Conservation (phyloP, 2,113 vertebrate species). For the Nannobrachium achirus region DNA sequence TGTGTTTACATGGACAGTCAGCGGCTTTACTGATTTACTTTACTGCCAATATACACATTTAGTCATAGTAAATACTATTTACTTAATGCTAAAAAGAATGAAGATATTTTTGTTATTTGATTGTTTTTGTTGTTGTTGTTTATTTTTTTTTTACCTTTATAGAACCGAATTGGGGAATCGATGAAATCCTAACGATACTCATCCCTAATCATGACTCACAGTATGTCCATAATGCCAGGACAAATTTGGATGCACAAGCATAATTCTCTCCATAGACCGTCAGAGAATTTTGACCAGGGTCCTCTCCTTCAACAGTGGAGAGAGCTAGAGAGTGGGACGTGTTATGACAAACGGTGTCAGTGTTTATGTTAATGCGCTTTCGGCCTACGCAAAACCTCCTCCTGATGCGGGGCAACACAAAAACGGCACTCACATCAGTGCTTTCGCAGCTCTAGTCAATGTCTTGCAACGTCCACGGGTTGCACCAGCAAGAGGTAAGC, state of each 20-base stretch:
- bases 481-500: constrained; percentile 39
- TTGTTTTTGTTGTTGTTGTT: too few species aligned
- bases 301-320: constrained; percentile 59
- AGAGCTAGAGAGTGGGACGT: constrained; percentile 13
- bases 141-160: too few species aligned
- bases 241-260: neutral
- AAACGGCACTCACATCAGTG: constrained; percentile 36
- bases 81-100: too few species aligned
- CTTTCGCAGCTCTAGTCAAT: constrained; percentile 15
- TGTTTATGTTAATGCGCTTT: constrained; percentile 20
- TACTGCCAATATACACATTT: too few species aligned
- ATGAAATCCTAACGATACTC: too few species aligned
- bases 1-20: too few species aligned
- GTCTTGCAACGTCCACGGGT: constrained; percentile 47
- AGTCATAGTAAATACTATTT: too few species aligned
- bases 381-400: constrained; percentile 42
- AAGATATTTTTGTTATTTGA: too few species aligned
- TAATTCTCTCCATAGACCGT: neutral
- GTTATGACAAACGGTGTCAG: constrained; percentile 18
- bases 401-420: constrained; percentile 40
- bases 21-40: too few species aligned
- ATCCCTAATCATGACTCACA: too few species aligned
- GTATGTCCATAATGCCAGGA: neutral
- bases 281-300: constrained; percentile 44
- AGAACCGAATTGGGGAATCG: too few species aligned